Evolutionary conservation across 2,888 invertebrate genomes (phyloP).

Genomic region (Orthosia gothica): DNA sequence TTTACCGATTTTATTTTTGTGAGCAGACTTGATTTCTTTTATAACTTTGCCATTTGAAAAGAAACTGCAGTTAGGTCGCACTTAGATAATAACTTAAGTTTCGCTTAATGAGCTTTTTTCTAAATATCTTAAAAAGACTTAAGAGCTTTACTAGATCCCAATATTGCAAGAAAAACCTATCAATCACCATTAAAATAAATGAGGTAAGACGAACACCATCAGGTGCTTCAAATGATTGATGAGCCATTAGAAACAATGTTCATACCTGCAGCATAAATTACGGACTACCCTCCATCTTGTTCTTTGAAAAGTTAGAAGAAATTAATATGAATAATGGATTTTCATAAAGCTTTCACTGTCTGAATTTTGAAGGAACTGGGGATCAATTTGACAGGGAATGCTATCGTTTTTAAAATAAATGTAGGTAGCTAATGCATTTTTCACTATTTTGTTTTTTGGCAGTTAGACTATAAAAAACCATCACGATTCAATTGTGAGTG

Average conservation of each 20-base stretch:
- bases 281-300: constrained; percentile 13
- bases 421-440: not conserved
- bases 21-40: not conserved
- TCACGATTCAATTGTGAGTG: too few species aligned
- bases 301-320: not conserved
- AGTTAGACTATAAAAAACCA: not conserved
- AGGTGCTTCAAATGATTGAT: constrained; percentile 46
- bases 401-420: not conserved
- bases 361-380: not conserved
- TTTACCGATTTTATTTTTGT: too few species aligned
- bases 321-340: constrained; percentile 28
- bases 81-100: not conserved
- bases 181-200: constrained; percentile 36
- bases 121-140: not conserved
- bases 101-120: not conserved
- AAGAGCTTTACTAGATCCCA: not conserved
- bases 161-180: constrained; percentile 21
- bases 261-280: constrained; percentile 23
- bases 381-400: not conserved
- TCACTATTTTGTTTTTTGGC: not conserved
- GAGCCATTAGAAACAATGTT: constrained; percentile 27
- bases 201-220: constrained; percentile 14
- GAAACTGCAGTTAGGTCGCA: not conserved
- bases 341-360: not conserved
- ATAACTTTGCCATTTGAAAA: not conserved